Conservation (phyloP, 2,888 invertebrate genomes). For the Junonia oenone region DNA sequence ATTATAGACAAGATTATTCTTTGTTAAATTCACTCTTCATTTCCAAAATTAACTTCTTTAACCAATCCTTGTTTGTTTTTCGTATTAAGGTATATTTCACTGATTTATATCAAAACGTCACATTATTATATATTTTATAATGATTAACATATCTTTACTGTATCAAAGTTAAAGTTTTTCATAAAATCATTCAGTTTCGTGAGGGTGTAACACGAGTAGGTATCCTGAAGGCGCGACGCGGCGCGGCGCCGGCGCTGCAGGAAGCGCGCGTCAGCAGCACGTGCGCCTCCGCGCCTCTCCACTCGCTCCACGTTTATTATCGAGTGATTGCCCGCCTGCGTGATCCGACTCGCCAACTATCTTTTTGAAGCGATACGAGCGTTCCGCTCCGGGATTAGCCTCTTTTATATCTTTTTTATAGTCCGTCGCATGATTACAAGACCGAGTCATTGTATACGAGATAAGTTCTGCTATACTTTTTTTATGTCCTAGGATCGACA, state of each 20-base stretch:
- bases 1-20: too few species aligned
- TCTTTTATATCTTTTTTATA: slow-evolving; percentile 57
- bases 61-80: too few species aligned
- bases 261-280: slow-evolving; percentile 37
- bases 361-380: slow-evolving; percentile 54
- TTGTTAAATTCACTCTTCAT: too few species aligned
- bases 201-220: neutral
- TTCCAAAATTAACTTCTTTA: too few species aligned
- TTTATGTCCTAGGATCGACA: slow-evolving; percentile 25
- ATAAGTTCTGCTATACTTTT: slow-evolving; percentile 17
- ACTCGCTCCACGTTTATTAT: slow-evolving; percentile 71
- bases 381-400: slow-evolving; percentile 53
- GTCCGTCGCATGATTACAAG: slow-evolving; percentile 36
- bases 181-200: neutral
- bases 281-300: slow-evolving; percentile 41
- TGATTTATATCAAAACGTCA: too few species aligned
- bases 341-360: slow-evolving; percentile 70
- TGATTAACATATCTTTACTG: too few species aligned
- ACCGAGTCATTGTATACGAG: slow-evolving; percentile 26
- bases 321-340: slow-evolving; percentile 74
- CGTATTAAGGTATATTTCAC: too few species aligned
- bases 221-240: neutral
- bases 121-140: too few species aligned
- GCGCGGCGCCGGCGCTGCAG: slow-evolving; percentile 19
- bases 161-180: too few species aligned